Evolutionary conservation across 2,888 invertebrate genomes (phyloP).

Genomic region (Hetaerina titia): DNA sequence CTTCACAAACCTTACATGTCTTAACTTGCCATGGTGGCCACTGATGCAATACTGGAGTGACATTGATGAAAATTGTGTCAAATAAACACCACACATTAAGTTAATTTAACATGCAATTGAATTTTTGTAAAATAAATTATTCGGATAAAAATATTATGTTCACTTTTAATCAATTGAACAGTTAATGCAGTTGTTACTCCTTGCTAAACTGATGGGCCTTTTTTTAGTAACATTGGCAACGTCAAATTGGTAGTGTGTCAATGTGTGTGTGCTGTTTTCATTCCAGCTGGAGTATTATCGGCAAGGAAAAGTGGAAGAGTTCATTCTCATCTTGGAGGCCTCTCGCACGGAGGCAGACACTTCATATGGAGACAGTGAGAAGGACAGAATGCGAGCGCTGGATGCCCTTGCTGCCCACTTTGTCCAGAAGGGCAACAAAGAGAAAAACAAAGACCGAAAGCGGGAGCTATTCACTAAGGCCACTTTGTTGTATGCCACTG

Average conservation of each 20-base stretch:
- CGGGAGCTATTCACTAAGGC: conserved; percentile 97
- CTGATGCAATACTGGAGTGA: too few relatives aligned
- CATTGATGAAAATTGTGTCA: too few relatives aligned
- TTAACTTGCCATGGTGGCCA: too few relatives aligned
- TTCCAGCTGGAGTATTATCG: conserved; percentile 97
- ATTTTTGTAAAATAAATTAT: too few relatives aligned
- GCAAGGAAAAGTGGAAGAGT: conserved; percentile 94
- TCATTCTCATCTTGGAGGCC: conserved; percentile 95
- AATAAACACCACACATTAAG: too few relatives aligned
- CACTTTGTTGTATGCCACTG: conserved; percentile 97
- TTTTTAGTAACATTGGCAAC: too few relatives aligned
- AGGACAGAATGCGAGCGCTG: conserved; percentile 97
- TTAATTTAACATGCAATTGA: too few relatives aligned
- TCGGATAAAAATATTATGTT: too few relatives aligned
- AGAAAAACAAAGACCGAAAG: conserved; percentile 96
- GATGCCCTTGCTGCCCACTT: conserved; percentile 99
- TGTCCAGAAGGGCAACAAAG: conserved; percentile 96
- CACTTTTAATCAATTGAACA: too few relatives aligned
- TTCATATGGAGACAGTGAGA: conserved; percentile 93
- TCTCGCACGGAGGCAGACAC: conserved; percentile 92
- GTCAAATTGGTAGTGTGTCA: background rate
- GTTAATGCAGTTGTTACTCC: too few relatives aligned
- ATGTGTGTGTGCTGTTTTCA: conserved; percentile 68
- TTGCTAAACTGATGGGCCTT: too few relatives aligned
- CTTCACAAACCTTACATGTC: too few relatives aligned